These are phyloP conservation scores for Chymomyza fuscimana DNA, from an alignment of 2,888 invertebrate species.

Conservation along the genomic window DNA sequence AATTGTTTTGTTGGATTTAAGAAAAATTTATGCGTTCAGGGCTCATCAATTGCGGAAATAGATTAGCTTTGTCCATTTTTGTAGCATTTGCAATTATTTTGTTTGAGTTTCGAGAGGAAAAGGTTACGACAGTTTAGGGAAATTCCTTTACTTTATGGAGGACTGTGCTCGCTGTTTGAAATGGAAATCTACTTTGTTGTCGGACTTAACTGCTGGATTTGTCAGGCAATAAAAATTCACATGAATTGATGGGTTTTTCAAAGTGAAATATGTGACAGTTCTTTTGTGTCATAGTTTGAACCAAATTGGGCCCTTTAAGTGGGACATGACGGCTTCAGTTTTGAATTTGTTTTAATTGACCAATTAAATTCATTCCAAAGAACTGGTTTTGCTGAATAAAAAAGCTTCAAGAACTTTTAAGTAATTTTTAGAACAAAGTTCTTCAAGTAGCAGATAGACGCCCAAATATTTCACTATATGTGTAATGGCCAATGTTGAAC, in stretches of 20 bases:
- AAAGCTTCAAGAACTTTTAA: no score
- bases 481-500: no score
- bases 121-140: conserved; percentile 17
- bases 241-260: conserved; percentile 23
- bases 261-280: neutral
- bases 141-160: conserved; percentile 26
- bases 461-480: no score
- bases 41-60: neutral
- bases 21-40: neutral
- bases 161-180: conserved; percentile 9
- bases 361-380: no score
- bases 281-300: no score
- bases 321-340: no score
- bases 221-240: conserved; percentile 47
- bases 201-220: conserved; percentile 36
- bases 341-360: no score
- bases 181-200: no score
- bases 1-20: neutral
- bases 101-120: conserved; percentile 12
- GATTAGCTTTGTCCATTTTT: conserved; percentile 41
- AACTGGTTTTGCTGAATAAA: no score
- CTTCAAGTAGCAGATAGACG: no score
- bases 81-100: conserved; percentile 60
- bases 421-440: no score
- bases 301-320: no score